Evolutionary conservation across 2,797 vertebrate species (phyloP).

Genomic region (Pangasius macronema): DNA sequence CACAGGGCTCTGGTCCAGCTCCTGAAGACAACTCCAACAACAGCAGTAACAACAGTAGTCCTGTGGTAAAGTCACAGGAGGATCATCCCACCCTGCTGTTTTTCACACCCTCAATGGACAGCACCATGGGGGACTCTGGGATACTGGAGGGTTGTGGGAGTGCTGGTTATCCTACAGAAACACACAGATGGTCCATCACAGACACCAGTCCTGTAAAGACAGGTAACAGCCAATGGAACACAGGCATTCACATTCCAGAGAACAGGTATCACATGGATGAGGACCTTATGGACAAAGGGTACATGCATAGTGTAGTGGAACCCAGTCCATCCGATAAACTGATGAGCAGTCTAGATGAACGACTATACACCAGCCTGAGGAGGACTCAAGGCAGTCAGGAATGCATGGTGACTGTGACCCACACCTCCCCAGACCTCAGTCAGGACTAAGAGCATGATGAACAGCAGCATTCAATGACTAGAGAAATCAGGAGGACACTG

Average conservation of each 20-base stretch:
- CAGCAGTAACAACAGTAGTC: slow-evolving; percentile 52
- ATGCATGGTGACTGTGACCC: slow-evolving; percentile 67
- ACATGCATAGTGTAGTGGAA: slow-evolving; percentile 57
- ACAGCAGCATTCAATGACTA: neutral
- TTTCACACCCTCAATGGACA: slow-evolving; percentile 37
- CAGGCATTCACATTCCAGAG: slow-evolving; percentile 12
- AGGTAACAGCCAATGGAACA: slow-evolving; percentile 10
- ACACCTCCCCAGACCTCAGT: slow-evolving; percentile 80
- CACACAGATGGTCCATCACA: slow-evolving; percentile 25
- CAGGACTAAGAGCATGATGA: slow-evolving; percentile 49
- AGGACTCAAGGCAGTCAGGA: slow-evolving; percentile 63
- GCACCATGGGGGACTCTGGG: slow-evolving; percentile 16
- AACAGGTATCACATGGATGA: slow-evolving; percentile 9
- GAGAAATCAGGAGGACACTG: neutral
- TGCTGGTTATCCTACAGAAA: neutral
- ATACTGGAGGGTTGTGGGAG: slow-evolving; percentile 33
- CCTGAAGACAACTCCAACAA: slow-evolving; percentile 52
- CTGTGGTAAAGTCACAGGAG: slow-evolving; percentile 51
- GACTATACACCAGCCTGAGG: slow-evolving; percentile 78
- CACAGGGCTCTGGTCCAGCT: slow-evolving; percentile 30
- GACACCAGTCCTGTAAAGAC: neutral
- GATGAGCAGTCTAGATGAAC: slow-evolving; percentile 76
- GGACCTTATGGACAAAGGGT: slow-evolving; percentile 51
- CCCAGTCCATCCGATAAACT: slow-evolving; percentile 79
- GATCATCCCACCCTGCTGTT: slow-evolving; percentile 51